Evolutionary conservation across 2,888 invertebrate species (phyloP), one percentile per base, ranked within the genome.

Genomic region (Eilema caniola): DNA sequence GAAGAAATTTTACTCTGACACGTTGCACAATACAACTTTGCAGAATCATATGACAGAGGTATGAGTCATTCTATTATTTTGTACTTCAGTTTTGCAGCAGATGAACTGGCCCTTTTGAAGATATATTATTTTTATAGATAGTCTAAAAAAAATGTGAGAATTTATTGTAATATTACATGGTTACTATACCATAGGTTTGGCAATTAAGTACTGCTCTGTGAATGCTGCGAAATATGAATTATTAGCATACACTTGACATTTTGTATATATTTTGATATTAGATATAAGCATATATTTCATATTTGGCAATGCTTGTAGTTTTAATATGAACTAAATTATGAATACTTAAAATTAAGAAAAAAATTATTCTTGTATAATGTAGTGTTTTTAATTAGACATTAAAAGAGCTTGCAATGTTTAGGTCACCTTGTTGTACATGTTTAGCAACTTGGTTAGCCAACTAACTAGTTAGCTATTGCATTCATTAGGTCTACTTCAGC

Each of bases 251-350:
- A 53, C 20, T 47, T 47, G 20, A 20, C n/a, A n/a, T 53, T 53
- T 53, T n/a, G 53, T 16, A 53, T n/a, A 20, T 53, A 47, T 47
- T 47, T 5, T 47, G 41, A 41, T 41, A 16, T 41, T 14, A 53
- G 5, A 53, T 53, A 53, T 53, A n/a, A 53, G 53, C 53, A 53
- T 53, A 53, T 20, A 53, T 20, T 53, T 53, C 16, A 59, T 28
- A 59, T 59, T 59, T 59, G 28, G 25, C 28, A 16, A 25, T 59
- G 16, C 59, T 59, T 59, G 59, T 59, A 59, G 24, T 59, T 59
- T 28, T 59, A 53, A 53, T 8, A 53, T 53, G n/a, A n/a, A n/a
- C n/a, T n/a, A n/a, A 53, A 53, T 53, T n/a, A 53, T n/a, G n/a
- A 53, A 7, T 2, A 53, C n/a, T 10, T n/a, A 53, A 8, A 16